phyloP scores from a whole-genome alignment of 2,888 invertebrate species.

The Dorcus hopei region DNA sequence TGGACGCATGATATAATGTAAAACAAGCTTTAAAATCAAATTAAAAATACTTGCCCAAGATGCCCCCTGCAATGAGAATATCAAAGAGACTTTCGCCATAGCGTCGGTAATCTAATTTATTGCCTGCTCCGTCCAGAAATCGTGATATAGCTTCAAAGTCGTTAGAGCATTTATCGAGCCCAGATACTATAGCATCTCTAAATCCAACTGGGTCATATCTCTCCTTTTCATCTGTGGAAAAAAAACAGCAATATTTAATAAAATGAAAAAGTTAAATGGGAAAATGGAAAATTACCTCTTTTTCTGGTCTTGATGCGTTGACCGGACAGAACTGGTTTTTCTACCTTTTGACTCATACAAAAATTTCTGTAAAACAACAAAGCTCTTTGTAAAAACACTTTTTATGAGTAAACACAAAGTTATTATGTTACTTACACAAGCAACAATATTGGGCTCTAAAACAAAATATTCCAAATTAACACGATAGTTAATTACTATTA shows the following conservation, averaged over 20 bases:
- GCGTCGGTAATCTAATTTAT: slow-evolving; percentile 95
- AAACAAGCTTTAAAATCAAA: too few species aligned
- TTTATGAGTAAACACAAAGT: slow-evolving; percentile 10
- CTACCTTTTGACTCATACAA: slow-evolving; percentile 99
- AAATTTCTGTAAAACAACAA: slow-evolving; percentile 47
- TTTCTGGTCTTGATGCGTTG: slow-evolving; percentile 99
- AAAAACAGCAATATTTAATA: neutral
- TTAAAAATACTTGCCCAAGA: slow-evolving; percentile 65
- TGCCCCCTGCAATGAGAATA: slow-evolving; percentile 95
- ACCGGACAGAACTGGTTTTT: slow-evolving; percentile 99
- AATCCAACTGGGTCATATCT: slow-evolving; percentile 98
- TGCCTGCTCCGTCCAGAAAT: slow-evolving; percentile 91
- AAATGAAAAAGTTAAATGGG: slow-evolving; percentile 1
- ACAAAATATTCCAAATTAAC: slow-evolving; percentile 20
- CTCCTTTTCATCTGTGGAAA: slow-evolving; percentile 93
- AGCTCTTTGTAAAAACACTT: slow-evolving; percentile 3
- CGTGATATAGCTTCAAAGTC: slow-evolving; percentile 96
- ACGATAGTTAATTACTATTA: slow-evolving; percentile 5
- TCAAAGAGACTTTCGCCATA: slow-evolving; percentile 98
- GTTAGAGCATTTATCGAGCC: slow-evolving; percentile 90
- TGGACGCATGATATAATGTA: too few species aligned
- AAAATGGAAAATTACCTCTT: slow-evolving; percentile 74
- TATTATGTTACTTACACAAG: slow-evolving; percentile 21
- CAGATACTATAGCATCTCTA: slow-evolving; percentile 94
- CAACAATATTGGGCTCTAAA: slow-evolving; percentile 22